Evolutionary conservation across 2,797 vertebrate genomes (phyloP).

Genomic region (Phrynocephalus guinanensis): DNA sequence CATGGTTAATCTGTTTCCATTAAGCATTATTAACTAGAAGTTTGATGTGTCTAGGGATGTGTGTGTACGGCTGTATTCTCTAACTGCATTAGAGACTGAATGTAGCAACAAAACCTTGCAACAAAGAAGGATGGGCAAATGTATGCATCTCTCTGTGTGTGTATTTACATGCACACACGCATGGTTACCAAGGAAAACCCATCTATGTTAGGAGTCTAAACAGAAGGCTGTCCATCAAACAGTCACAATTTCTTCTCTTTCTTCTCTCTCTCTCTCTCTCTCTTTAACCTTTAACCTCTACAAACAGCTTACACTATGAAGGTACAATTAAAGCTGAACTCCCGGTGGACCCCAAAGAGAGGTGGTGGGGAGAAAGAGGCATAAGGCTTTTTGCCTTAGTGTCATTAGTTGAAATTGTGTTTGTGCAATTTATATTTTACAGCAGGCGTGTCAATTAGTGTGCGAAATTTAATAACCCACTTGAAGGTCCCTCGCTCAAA

Average conservation of each 20-base stretch:
- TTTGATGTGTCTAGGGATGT: conserved; percentile 37
- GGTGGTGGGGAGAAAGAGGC: conserved; percentile 57
- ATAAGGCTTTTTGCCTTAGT: conserved; percentile 48
- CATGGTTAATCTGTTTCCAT: conserved; percentile 49
- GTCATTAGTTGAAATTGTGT: conserved; percentile 74
- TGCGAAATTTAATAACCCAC: conserved; percentile 77
- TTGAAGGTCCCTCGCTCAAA: conserved; percentile 61
- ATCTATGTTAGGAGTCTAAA: background rate
- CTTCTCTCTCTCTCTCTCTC: conserved; percentile 50
- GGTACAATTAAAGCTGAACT: conserved; percentile 49
- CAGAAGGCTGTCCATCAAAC: conserved; percentile 60
- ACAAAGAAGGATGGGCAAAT: background rate
- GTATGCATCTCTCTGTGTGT: too few relatives aligned
- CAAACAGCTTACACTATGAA: conserved; percentile 41
- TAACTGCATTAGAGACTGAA: conserved; percentile 14
- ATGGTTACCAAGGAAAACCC: background rate
- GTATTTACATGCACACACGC: background rate
- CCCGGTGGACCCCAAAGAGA: conserved; percentile 55
- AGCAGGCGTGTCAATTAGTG: conserved; percentile 71
- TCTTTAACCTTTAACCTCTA: conserved; percentile 66
- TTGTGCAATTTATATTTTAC: conserved; percentile 72
- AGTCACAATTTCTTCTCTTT: conserved; percentile 47
- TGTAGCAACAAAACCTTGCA: background rate
- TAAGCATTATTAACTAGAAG: conserved; percentile 54
- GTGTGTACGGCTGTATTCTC: background rate